Base-by-base conservation (phyloP, 2,888 invertebrate genomes). In the Pachliopta kotzebuea region DNA sequence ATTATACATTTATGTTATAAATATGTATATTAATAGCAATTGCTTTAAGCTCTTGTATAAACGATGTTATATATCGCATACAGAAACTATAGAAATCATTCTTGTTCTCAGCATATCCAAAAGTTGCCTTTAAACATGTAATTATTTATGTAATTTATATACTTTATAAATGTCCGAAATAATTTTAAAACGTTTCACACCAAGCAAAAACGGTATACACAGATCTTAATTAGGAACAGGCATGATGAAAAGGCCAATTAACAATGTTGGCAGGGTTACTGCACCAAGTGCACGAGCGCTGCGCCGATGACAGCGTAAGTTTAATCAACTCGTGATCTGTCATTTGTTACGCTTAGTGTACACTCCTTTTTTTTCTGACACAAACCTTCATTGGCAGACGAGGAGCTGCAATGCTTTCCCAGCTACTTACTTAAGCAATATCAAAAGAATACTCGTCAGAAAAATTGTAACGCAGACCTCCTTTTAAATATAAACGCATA, bases 201-300 rank as follows among this genome's bases (percentile, higher is more conserved):
- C 24, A 37, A 52, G 55, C 68, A 66, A 63, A 67, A 69, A 69
- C 65, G 62, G 69, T 68, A 69, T 66, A 68, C 60, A 68, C 17
- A 61, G 57, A 66, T 67, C 60, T 83, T 85, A 88, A 88, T 87
- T 83, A 85, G 83, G 81, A 80, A 84, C 82, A 80, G 81, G 79
- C 72, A 78, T 85, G 83, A 84, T 88, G 86, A 87, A 85, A 83
- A 77, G 84, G 80, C 73, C 87, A 85, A 88, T 89, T 88, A 87
- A 88, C 86, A 87, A 79, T 78, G 78, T 79, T 82, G 85, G 82
- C 83, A 79, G 75, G 72, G 76, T 76, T 75, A 75, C 72, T 72
- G 70, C 73, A 68, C 62, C 62, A 55, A 66, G 62, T 66, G 65
- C 63, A 65, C 74, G 76, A 74, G 73, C 77, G 74, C 75, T 75